Base-by-base conservation (phyloP, 2,113 vertebrate species). In the Phyllostomus discolor region DNA sequence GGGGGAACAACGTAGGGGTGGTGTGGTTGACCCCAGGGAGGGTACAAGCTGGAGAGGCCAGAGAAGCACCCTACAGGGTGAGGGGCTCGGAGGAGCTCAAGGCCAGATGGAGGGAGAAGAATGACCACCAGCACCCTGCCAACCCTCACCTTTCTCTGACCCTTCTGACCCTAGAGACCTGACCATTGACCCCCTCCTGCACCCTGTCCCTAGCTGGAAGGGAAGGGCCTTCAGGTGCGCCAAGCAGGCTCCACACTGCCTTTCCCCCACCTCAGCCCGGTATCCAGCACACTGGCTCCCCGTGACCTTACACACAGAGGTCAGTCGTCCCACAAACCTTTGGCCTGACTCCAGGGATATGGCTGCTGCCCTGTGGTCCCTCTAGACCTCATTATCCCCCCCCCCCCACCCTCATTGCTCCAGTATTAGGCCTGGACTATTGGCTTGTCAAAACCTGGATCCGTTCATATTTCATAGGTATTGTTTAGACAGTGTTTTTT, bases 401-500 rank as follows among this genome's bases (percentile, higher is more conserved):
- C 80, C 35, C 14, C 54, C 62, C 46, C 26, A 54, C 35, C 43
- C 54, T 80, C 52, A 15, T 14, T 1, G 0, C 94, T 67, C 35
- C 92, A 0, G 84, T 81, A 82, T 87, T 24, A 69, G 20, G 69
- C 69, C 91, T 93, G 79, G 72, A 64, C 90, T 92, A 0, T 16
- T 82, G 79, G 87, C 70, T 72, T 50, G 91, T 96, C 94, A 92
- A 91, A 98, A 94, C 90, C 85, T 80, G 86, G 82, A 28, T 62
- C 59, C 59, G 92, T 98, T 97, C 97, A 92, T 85, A 97, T 96
- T 97, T 91, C 96, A 81, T 87, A 90, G 97, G 97, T 94, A 69
- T 10, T 98, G 94, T 98, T 97, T 98, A 95, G 94, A 97, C 80
- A 97, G 95, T 79, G 92, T 79, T 97, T 88, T 95, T 96, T 66